These are phyloP conservation scores for Chionodraco myersi DNA, from an alignment of 2,113 vertebrate genomes.

Conservation along the genomic window DNA sequence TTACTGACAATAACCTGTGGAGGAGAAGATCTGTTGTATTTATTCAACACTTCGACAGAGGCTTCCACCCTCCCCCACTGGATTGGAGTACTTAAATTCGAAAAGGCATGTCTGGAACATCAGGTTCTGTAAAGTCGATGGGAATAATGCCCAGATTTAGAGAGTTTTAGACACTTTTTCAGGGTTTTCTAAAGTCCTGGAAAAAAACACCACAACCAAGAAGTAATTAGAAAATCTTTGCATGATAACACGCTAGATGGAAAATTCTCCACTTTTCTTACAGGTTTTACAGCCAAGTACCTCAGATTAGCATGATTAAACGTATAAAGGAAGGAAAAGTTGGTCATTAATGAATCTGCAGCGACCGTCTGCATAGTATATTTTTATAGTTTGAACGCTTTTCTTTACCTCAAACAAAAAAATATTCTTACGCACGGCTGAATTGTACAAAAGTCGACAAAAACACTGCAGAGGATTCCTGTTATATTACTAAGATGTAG, in stretches of 20 bases:
- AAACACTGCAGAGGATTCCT: not conserved
- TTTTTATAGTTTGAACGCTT: too few species aligned
- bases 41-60: slow-evolving; percentile 3
- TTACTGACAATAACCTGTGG: not conserved
- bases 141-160: not conserved
- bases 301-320: too few species aligned
- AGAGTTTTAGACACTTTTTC: not conserved
- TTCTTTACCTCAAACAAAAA: too few species aligned
- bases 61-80: not conserved
- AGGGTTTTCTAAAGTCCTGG: not conserved
- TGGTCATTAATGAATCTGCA: too few species aligned
- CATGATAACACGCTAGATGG: too few species aligned
- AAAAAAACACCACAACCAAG: not conserved
- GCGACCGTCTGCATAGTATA: too few species aligned
- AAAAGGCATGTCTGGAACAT: slow-evolving; percentile 2
- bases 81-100: not conserved
- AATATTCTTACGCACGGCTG: not conserved
- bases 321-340: too few species aligned
- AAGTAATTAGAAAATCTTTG: too few species aligned
- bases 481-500: not conserved
- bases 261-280: too few species aligned
- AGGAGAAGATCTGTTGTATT: slow-evolving; percentile 4
- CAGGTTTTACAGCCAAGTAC: too few species aligned
- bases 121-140: not conserved
- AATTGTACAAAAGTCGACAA: not conserved